Evolutionary conservation across 2,888 invertebrate genomes (phyloP), one percentile per base, ranked within the genome.

Genomic region (Meiosimyza decipiens): DNA sequence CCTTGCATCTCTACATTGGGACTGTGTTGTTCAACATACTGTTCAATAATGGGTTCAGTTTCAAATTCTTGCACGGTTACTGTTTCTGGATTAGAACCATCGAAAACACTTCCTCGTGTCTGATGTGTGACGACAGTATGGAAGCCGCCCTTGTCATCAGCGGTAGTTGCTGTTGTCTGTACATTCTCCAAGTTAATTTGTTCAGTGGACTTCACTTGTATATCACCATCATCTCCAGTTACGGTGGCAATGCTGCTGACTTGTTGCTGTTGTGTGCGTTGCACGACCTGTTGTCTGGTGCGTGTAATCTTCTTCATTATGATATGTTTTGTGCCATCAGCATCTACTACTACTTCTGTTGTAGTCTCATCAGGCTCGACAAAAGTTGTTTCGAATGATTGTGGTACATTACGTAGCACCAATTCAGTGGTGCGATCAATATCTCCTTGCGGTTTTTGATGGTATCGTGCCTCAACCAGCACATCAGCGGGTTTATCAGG

Each of bases 331-430:
- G 93, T 93, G 6, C 95, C 95, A 83, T 95, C 94, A 18, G 94
- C 91, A 80, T 94, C 94, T 0, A 92, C 90, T 0, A 92, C 90
- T n/a, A 93, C 90, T 4, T 94, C 92, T 0, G 94, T 95, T 0
- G 93, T 94, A 2, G 94, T 93, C 83, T 94, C 93, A 83, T 94
- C 94, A 0, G 95, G 95, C 84, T 95, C 94, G 1, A 93, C 91
- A 83, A 95, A 91, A 6, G 94, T 90, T 0, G 95, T 94, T 86
- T 95, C 94, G 81, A 94, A 95, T 0, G 94, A 90, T 79, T 93
- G 92, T 0, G 94, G 93, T 49, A 91, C 87, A 66, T 91, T 91
- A 81, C 93, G 94, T 11, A 91, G 89, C 51, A 94, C 93, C 16
- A 95, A 83, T 80, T 93, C 92, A 0, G 93, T 91, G 69, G 91